A percentile compares a stretch with the other conserved stretches of the same genome.
phyloP scores from a whole-genome alignment of 2,888 invertebrate species.

The Brenthis ino region DNA sequence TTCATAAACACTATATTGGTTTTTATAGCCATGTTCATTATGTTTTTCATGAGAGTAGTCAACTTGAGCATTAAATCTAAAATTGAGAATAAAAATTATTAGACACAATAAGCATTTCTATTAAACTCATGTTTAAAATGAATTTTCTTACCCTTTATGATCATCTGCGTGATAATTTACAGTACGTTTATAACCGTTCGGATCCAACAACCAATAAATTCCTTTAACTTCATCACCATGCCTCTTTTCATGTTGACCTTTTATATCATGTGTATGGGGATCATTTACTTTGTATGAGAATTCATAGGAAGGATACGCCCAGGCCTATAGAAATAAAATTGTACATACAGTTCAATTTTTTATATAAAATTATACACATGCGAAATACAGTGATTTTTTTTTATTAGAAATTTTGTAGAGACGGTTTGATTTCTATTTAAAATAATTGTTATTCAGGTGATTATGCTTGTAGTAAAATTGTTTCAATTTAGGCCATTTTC shows the following conservation, averaged over 20 bases:
- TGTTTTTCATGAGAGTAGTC: slow-evolving; percentile 18
- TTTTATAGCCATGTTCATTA: slow-evolving; percentile 10
- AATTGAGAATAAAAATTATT: slow-evolving; percentile 7
- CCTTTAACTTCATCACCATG: slow-evolving; percentile 84
- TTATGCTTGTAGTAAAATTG: neutral
- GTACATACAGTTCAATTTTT: neutral
- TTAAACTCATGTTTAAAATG: slow-evolving; percentile 5
- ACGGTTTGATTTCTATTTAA: no score
- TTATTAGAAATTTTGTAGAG: no score
- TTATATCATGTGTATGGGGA: slow-evolving; percentile 82
- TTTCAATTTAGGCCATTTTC: slow-evolving; percentile 16
- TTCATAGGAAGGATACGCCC: slow-evolving; percentile 77
- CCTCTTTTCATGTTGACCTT: slow-evolving; percentile 79
- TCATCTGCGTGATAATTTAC: slow-evolving; percentile 82
- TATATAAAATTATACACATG: no score
- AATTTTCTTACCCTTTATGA: slow-evolving; percentile 50
- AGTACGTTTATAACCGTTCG: slow-evolving; percentile 75
- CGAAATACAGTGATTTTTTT: no score
- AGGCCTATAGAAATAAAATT: slow-evolving; percentile 50
- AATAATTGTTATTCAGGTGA: no score
- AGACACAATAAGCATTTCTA: neutral
- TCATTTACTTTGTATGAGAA: slow-evolving; percentile 82
- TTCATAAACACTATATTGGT: slow-evolving; percentile 16
- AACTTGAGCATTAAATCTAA: slow-evolving; percentile 38
- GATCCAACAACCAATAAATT: slow-evolving; percentile 82